phyloP scores from a whole-genome alignment of 1,140 invertebrate genomes.

The Mylabris phalerata region DNA sequence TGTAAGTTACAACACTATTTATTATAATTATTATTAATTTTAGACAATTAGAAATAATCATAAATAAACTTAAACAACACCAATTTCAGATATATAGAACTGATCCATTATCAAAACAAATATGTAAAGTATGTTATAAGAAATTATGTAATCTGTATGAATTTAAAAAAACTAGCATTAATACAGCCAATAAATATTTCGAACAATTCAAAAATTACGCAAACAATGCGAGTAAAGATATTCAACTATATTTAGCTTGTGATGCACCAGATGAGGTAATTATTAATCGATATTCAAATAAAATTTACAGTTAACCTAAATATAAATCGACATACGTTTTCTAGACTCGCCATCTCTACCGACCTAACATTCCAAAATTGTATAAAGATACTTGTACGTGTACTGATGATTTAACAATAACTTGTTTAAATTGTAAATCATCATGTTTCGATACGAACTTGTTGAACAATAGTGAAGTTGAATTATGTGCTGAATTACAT shows the following conservation, averaged over 20 bases:
- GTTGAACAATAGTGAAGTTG: constrained; percentile 28
- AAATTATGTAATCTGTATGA: constrained; percentile 31
- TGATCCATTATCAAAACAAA: constrained; percentile 38
- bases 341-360: too few species aligned
- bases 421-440: constrained; percentile 28
- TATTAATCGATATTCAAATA: background rate
- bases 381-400: constrained; percentile 24
- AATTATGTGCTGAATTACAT: constrained; percentile 27
- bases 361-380: constrained; percentile 1
- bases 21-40: too few species aligned
- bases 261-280: constrained; percentile 1
- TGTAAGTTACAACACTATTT: constrained; percentile 28
- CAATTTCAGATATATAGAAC: constrained; percentile 36
- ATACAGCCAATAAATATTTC: constrained; percentile 32
- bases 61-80: background rate
- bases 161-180: constrained; percentile 33
- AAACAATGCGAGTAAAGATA: constrained; percentile 18
- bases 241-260: constrained; percentile 3
- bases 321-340: background rate
- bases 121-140: constrained; percentile 36
- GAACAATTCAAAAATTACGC: constrained; percentile 22
- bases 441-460: constrained; percentile 23
- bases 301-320: background rate
- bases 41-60: background rate
- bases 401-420: constrained; percentile 27